Percentiles rank a stretch among this genome's conserved stretches.
Evolutionary conservation across 2,888 invertebrate genomes (phyloP).

Genomic region (Uropetala carovei): DNA sequence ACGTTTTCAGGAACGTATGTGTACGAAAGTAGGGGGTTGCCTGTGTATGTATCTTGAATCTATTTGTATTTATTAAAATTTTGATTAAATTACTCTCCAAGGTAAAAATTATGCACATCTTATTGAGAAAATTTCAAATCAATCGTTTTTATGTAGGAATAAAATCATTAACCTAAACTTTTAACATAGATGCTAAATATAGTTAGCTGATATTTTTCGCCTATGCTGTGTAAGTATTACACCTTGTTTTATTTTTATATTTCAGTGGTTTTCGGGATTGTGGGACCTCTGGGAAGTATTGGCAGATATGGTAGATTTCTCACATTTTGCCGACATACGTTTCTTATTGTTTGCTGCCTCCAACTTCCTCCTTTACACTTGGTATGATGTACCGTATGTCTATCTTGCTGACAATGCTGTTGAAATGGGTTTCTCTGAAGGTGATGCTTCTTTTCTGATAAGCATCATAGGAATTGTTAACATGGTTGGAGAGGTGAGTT

Average conservation of each 20-base stretch:
- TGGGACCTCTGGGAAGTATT: slow-evolving; percentile 77
- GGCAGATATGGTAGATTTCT: slow-evolving; percentile 86
- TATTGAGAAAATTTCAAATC: no score
- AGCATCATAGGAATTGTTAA: slow-evolving; percentile 93
- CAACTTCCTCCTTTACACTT: slow-evolving; percentile 92
- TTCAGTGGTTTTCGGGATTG: slow-evolving; percentile 80
- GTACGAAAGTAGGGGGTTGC: no score
- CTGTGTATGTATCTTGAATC: no score
- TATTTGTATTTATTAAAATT: no score
- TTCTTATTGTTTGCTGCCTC: slow-evolving; percentile 90
- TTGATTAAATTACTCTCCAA: no score
- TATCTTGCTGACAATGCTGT: slow-evolving; percentile 92
- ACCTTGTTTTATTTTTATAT: slow-evolving; percentile 70
- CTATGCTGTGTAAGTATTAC: background rate
- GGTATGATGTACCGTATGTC: slow-evolving; percentile 97
- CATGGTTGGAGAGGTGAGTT: slow-evolving; percentile 90
- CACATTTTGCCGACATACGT: slow-evolving; percentile 85
- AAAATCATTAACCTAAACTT: no score
- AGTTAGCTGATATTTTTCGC: background rate
- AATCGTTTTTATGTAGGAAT: no score
- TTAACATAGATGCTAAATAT: no score
- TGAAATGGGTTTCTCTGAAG: slow-evolving; percentile 82
- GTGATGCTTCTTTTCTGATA: slow-evolving; percentile 87
- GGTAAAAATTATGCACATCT: no score
- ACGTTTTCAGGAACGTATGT: no score